Percentiles rank a stretch among this genome's conserved stretches.
Evolutionary conservation across 2,113 vertebrate species (phyloP).

Genomic region (Microcebus tavaratra): DNA sequence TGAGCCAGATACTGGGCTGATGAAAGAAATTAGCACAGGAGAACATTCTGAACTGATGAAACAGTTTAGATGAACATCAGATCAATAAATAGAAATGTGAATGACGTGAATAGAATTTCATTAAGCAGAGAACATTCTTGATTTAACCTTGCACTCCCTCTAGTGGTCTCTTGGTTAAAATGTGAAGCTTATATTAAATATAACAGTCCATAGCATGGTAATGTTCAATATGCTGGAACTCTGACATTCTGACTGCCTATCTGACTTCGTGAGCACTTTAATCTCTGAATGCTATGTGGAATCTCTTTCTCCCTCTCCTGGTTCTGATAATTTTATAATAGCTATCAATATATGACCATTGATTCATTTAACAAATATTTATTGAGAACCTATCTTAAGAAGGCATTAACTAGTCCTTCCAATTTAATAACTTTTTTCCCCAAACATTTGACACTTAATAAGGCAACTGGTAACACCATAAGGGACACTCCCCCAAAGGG

Average conservation of each 20-base stretch:
- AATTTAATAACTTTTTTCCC: slow-evolving; percentile 41
- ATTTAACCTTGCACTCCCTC: slow-evolving; percentile 63
- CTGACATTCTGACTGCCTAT: neutral
- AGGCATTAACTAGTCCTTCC: neutral
- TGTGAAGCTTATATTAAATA: slow-evolving; percentile 12
- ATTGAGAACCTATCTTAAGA: neutral
- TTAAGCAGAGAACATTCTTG: slow-evolving; percentile 36
- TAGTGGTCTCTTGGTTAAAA: slow-evolving; percentile 58
- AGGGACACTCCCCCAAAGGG: neutral
- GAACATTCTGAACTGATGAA: slow-evolving; percentile 62
- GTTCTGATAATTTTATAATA: slow-evolving; percentile 41
- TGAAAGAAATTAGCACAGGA: slow-evolving; percentile 47
- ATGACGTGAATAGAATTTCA: slow-evolving; percentile 39
- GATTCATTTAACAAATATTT: slow-evolving; percentile 42
- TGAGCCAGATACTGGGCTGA: slow-evolving; percentile 1
- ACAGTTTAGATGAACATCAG: slow-evolving; percentile 53
- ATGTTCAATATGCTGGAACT: neutral
- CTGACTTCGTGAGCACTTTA: slow-evolving; percentile 14
- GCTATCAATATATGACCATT: slow-evolving; percentile 22
- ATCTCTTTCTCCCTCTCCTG: neutral
- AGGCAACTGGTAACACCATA: neutral
- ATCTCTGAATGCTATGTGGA: neutral
- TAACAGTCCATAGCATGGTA: slow-evolving; percentile 17
- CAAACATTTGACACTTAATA: slow-evolving; percentile 41
- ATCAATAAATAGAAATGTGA: slow-evolving; percentile 65